Evolutionary conservation across 2,888 invertebrate species (phyloP).

Genomic region (Ormia ochracea): DNA sequence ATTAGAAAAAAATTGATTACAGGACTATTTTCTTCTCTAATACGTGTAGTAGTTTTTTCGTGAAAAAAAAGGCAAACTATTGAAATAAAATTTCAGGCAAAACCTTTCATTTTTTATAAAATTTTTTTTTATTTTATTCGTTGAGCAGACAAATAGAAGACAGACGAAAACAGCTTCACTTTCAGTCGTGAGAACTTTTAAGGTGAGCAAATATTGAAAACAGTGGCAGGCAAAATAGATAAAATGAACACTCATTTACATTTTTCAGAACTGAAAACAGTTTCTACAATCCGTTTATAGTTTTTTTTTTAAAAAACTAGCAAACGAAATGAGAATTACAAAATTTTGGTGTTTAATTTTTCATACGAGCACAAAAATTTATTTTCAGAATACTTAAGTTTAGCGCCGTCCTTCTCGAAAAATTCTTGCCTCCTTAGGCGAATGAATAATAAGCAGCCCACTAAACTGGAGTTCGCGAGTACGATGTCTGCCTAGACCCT

Average conservation of each 20-base stretch:
- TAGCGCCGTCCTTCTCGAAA: no score
- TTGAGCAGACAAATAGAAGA: not conserved
- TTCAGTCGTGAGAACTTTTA: not conserved
- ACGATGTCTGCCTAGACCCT: no score
- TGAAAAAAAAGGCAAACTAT: not conserved
- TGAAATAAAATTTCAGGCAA: not conserved
- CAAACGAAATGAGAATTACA: no score
- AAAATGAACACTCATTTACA: not conserved
- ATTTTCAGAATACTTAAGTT: no score
- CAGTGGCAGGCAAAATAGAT: not conserved
- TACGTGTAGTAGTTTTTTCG: conserved; percentile 53
- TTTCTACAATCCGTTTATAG: no score
- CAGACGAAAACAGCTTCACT: not conserved
- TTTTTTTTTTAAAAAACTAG: no score
- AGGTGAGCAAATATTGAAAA: not conserved
- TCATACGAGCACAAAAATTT: no score
- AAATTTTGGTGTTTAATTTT: no score
- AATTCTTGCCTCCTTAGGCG: no score
- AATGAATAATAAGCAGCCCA: no score
- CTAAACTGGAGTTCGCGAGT: no score
- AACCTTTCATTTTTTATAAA: not conserved
- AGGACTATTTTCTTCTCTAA: conserved; percentile 71
- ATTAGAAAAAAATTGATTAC: conserved; percentile 52
- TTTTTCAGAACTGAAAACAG: not conserved
- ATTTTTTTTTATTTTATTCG: not conserved